Conservation (phyloP, 2,888 invertebrate species). For the Cantharis flavilabris region DNA sequence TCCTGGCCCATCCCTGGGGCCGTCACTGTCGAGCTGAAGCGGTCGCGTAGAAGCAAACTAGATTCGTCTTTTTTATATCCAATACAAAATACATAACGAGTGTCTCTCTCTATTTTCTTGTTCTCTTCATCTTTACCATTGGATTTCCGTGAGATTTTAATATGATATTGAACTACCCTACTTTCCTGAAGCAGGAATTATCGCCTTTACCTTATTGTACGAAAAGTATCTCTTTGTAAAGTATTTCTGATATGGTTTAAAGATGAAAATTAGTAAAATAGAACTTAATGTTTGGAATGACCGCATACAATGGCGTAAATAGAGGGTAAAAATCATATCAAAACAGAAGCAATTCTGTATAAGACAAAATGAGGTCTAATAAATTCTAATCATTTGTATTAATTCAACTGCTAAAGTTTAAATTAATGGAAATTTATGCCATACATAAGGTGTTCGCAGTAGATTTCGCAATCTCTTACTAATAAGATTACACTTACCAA, state of each 20-base stretch:
- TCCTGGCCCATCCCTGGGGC: too few relatives aligned
- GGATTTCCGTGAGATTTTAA: too few relatives aligned
- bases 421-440: slow-evolving; percentile 31
- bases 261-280: not conserved
- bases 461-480: slow-evolving; percentile 22
- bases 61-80: too few relatives aligned
- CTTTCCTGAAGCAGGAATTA: too few relatives aligned
- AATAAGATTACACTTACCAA: slow-evolving; percentile 28
- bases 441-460: slow-evolving; percentile 28
- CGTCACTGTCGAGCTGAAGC: too few relatives aligned
- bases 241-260: not conserved
- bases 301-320: not conserved
- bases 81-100: too few relatives aligned
- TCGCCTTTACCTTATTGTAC: too few relatives aligned
- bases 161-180: too few relatives aligned
- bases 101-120: too few relatives aligned
- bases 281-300: not conserved
- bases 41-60: too few relatives aligned
- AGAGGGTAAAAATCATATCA: not conserved
- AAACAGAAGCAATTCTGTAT: not conserved
- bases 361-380: slow-evolving; percentile 10
- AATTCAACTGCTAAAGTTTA: slow-evolving; percentile 30
- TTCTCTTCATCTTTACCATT: too few relatives aligned
- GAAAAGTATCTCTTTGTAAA: too few relatives aligned
- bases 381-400: slow-evolving; percentile 29